Evolutionary conservation across 2,888 invertebrate genomes (phyloP), one percentile per base, ranked within the genome.

Genomic region (Acheta domesticus): DNA sequence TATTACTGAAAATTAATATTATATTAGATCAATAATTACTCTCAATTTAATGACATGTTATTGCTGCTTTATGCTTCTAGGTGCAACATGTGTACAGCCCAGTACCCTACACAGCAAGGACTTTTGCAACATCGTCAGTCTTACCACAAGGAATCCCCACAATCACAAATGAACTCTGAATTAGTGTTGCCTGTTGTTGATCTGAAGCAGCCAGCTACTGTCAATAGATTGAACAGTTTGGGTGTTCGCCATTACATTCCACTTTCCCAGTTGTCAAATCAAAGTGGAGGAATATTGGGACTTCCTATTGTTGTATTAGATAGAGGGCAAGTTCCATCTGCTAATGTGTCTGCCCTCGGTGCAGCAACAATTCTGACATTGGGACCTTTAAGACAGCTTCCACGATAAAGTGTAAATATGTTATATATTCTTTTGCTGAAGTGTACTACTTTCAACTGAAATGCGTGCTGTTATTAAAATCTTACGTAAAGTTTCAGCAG

Each of bases 181-280:
- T 86, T 94, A 80, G 93, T 93, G 0, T 87, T 94, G 83, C 94
- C 94, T 0, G 90, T 94, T 1, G 91, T 94, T 0, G 93, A 94
- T 84, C 85, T 94, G 48, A 91, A 92, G 77, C 91, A 92, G 81
- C 91, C 92, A 14, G 91, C 91, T 19, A 90, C 91, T 48, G 86
- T 93, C 78, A 90, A 90, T 83, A 89, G 92, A 83, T 87, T 94
- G 16, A 89, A 90, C 82, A 89, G 86, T 84, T 87, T 93, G 84
- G 94, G 94, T 75, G 92, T 94, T 82, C 91, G 91, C 84, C 92
- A 92, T 87, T 93, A 92, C 86, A 93, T 94, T 83, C 93, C 94
- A 0, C 85, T 94, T 81, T 92, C 92, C 2, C 91, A 91, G 83
- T 87, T 91, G 36, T 91, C 91, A 80, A 90, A 90, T 81, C 83